Conservation (phyloP, 2,888 invertebrate species). For the Celastrina argiolus region DNA sequence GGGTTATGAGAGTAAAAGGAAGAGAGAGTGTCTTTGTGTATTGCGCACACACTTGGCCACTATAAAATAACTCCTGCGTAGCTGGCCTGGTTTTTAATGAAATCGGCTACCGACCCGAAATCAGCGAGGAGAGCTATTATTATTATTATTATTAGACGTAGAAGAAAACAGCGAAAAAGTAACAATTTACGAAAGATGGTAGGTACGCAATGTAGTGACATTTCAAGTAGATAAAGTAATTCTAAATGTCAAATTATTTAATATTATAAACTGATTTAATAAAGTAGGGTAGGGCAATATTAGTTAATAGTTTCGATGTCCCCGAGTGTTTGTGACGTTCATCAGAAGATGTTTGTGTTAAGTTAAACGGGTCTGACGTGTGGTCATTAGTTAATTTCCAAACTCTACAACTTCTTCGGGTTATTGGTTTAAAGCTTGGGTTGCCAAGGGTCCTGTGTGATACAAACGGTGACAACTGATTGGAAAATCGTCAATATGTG, state of each 20-base stretch:
- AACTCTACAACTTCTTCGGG: not conserved
- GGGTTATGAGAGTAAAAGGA: no score
- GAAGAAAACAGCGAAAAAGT: no score
- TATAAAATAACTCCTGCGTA: no score
- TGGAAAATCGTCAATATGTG: no score
- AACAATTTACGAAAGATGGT: no score
- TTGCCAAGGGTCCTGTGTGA: not conserved
- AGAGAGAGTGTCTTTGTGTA: no score
- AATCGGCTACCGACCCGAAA: no score
- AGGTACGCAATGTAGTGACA: no score
- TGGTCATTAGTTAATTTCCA: constrained; percentile 15
- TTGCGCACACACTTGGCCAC: no score
- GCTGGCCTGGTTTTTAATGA: no score
- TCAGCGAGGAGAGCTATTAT: no score
- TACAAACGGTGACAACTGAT: not conserved
- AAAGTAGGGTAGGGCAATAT: not conserved
- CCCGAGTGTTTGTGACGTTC: not conserved
- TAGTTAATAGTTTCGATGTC: constrained; percentile 11
- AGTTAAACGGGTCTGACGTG: constrained; percentile 15
- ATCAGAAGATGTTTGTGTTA: constrained; percentile 1
- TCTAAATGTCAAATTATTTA: not conserved
- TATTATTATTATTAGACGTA: no score
- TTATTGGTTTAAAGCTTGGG: not conserved
- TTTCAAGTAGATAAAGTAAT: not conserved
- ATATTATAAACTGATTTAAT: not conserved